Base-by-base conservation (phyloP, 2,888 invertebrate genomes). In the Falcaria lacertinaria region DNA sequence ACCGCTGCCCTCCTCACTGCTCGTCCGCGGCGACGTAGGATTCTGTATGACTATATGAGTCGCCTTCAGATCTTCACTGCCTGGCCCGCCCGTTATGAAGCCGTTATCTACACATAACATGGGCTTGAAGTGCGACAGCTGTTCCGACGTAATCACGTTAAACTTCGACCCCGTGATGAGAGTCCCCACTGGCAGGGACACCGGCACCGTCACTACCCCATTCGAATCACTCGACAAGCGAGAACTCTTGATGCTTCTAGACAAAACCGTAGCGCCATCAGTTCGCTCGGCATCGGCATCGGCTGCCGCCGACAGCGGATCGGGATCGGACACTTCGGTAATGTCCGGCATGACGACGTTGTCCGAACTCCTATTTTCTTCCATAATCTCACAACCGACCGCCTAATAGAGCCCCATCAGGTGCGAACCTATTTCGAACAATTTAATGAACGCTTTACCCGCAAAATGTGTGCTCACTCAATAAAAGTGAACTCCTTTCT, bases 31-130 rank as follows among this genome's bases (percentile, higher is more conserved):
- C 33, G 83, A 70, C 2, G 66, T 39, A 3, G 79, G 66, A 42
- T 80, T 80, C 55, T 80, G 81, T 51, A 96, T 94, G 41, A 95
- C 95, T 54, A 96, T 94, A 55, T 93, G 93, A 0, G 92, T 91
- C 6, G 95, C 92, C 42, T 95, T 89, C 62, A 95, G 93, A 35
- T 93, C 93, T 16, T 92, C 91, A 34, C 90, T 86, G 19, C 94
- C 93, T 2, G 90, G 81, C 39, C 91, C 89, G 48, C 90, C 88
- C 35, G 95, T 94, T 63, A 95, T 92, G 72, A 95, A 96, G 28
- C 95, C 95, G 76, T 95, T 96, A 70, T 96, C 96, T 50, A 96
- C 95, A 72, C 96, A 96, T 70, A 96, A 78, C 92, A 96, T 94
- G 57, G 95, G 95, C 74, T 96, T 95, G 71, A 95, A 94, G 75